Evolutionary conservation across 2,888 invertebrate genomes (phyloP), one percentile per base, ranked within the genome.

Genomic region (Eugnorisma glareosa): DNA sequence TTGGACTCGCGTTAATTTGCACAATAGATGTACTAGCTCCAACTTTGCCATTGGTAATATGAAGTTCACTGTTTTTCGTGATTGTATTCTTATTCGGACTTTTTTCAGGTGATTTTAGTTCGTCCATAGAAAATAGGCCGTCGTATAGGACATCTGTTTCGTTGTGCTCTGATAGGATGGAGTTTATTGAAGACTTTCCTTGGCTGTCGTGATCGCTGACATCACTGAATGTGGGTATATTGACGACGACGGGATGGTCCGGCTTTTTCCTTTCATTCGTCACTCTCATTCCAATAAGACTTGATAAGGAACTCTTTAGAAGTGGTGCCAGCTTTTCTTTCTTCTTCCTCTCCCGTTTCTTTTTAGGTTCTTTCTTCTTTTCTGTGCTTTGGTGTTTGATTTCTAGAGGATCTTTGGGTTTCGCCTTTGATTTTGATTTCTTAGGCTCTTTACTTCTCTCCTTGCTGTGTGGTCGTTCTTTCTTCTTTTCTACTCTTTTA

Each of bases 121-220:
- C 94, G n/a, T 94, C 95, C 93, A 95, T 94, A 40, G 93, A 92
- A 77, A 91, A 95, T 24, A 94, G 82, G 35, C 94, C 94, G 75
- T 95, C 96, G 69, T 92, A 93, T 28, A 94, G 71, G 2, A 95
- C 92, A 59, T 92, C 89, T 7, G 90, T 82, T 35, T 93, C 93
- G 75, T 89, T 92, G 3, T 84, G 88, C 79, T 93, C 93, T 0
- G 93, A 92, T 63, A 90, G 89, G 7, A 90, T 13, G 2, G 93
- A 92, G 57, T 89, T 86, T 24, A 92, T 67, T 1, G 93, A 94
- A 4, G 90, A 90, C 71, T 93, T 94, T n/a, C 91, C 93, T 90
- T 94, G 95, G 73, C 92, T 94, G 40, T 93, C 93, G 37, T 91
- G 92, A 81, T 94, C 94, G 77, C 92, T 94, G 64, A 43, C 18